Conservation (phyloP, 2,113 vertebrate genomes). For the Indicator indicator region DNA sequence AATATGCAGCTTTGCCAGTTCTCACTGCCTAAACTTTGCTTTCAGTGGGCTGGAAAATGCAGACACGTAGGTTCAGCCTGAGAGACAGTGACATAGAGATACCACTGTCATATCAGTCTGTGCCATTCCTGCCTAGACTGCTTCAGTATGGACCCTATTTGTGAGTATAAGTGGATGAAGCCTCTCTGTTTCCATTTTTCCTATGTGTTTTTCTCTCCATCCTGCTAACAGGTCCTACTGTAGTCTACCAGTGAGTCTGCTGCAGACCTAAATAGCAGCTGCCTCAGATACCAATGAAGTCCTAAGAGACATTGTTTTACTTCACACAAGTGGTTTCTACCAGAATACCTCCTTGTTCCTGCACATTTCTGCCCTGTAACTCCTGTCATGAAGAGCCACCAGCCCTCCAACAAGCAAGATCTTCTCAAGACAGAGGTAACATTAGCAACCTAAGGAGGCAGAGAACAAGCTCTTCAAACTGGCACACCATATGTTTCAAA, state of each 20-base stretch:
- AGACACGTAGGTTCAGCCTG: conserved; percentile 41
- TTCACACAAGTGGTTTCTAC: neutral
- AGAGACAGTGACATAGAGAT: conserved; percentile 14
- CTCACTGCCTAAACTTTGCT: conserved; percentile 38
- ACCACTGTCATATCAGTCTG: conserved; percentile 39
- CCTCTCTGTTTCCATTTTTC: neutral
- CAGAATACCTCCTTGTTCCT: neutral
- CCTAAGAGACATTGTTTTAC: neutral
- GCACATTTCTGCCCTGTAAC: neutral
- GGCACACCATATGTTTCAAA: neutral
- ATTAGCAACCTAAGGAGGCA: neutral
- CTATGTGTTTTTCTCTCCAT: neutral
- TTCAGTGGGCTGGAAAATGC: conserved; percentile 71
- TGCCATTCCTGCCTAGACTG: conserved; percentile 24
- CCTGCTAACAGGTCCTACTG: neutral
- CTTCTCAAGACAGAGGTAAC: neutral
- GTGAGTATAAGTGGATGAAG: conserved; percentile 20
- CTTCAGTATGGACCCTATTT: conserved; percentile 5
- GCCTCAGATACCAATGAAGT: neutral
- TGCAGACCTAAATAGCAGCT: neutral
- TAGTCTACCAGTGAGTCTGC: neutral
- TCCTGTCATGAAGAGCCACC: neutral
- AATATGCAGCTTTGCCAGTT: conserved; percentile 43
- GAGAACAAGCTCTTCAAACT: neutral
- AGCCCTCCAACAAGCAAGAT: neutral